phyloP scores from a whole-genome alignment of 2,113 vertebrate species.

The Spermophilus dauricus region DNA sequence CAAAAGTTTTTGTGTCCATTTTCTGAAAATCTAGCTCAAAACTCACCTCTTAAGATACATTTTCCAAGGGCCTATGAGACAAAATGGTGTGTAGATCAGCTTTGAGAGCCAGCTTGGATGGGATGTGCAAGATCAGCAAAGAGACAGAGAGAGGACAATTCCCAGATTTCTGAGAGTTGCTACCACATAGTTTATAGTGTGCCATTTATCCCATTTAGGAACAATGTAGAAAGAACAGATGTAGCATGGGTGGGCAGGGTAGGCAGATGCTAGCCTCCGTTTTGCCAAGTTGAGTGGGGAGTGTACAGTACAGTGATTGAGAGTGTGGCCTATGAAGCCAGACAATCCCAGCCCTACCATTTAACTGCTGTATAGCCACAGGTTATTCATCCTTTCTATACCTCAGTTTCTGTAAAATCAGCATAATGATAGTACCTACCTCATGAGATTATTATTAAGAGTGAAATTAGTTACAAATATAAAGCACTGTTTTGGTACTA shows the following conservation, averaged over 20 bases:
- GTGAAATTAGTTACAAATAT: constrained; percentile 6
- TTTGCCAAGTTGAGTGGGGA: neutral
- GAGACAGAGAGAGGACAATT: neutral
- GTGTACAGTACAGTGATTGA: neutral
- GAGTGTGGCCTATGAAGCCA: neutral
- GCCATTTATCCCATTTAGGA: neutral
- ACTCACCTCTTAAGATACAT: neutral
- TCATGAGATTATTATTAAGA: neutral
- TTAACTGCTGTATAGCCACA: neutral
- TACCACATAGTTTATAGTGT: neutral
- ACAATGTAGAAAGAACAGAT: neutral
- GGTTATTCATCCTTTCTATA: neutral
- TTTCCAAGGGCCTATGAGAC: too few relatives aligned
- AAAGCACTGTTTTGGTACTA: neutral
- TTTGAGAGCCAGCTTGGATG: neutral
- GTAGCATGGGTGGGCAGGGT: neutral
- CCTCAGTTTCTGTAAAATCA: neutral
- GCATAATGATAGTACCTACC: neutral
- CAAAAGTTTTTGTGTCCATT: neutral
- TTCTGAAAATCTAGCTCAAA: neutral
- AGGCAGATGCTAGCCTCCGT: neutral
- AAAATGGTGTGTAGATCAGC: neutral
- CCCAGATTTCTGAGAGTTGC: neutral
- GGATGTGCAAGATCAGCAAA: neutral
- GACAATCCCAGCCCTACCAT: neutral